These are phyloP conservation scores for Pseudorasbora parva DNA, from an alignment of 2,113 vertebrate species.

Conservation along the genomic window DNA sequence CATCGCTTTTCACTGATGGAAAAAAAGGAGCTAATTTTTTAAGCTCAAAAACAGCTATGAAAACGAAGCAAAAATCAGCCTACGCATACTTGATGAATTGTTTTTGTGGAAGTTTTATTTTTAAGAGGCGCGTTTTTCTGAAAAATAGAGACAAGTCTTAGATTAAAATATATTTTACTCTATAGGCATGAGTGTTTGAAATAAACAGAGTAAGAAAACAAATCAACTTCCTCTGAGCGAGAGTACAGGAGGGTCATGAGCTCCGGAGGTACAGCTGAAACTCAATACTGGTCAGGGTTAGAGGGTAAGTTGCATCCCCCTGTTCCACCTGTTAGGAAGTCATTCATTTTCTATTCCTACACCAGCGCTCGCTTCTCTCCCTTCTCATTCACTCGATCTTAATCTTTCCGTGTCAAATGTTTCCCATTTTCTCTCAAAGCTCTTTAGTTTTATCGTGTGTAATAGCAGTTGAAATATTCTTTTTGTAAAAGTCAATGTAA, in stretches of 20 bases:
- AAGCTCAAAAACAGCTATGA: constrained; percentile 43
- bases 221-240: constrained; percentile 63
- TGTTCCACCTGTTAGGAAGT: constrained; percentile 72
- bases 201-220: constrained; percentile 58
- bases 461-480: neutral
- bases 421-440: neutral
- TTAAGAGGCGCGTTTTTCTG: no score
- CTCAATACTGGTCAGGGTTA: constrained; percentile 48
- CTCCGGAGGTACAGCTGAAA: constrained; percentile 66
- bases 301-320: constrained; percentile 57
- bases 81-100: constrained; percentile 44
- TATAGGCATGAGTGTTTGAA: constrained; percentile 46
- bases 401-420: constrained; percentile 10
- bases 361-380: constrained; percentile 51
- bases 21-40: constrained; percentile 52
- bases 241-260: constrained; percentile 54
- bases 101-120: neutral
- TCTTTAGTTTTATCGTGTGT: neutral
- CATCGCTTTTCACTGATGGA: constrained; percentile 52
- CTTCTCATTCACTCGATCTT: constrained; percentile 13
- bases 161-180: neutral
- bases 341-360: constrained; percentile 66
- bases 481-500: no score
- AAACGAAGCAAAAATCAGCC: neutral
- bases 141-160: no score